A percentile compares a stretch with the other conserved stretches of the same genome.
phyloP scores from a whole-genome alignment of 2,888 invertebrate genomes.

The Hofmannophila pseudospretella region DNA sequence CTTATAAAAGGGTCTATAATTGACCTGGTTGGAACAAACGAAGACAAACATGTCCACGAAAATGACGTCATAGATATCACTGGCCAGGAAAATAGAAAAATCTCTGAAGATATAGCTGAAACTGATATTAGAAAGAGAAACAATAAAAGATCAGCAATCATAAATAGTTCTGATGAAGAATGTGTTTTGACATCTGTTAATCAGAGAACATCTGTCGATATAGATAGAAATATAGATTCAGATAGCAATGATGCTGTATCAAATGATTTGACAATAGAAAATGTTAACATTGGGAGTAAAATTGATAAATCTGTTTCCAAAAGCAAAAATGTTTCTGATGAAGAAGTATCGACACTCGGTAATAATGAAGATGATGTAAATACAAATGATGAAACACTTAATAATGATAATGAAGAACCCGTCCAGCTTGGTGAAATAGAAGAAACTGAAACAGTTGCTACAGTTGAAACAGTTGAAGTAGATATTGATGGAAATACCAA shows the following conservation, averaged over 20 bases:
- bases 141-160: background rate
- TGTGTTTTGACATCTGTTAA: slow-evolving; percentile 17
- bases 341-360: too few species aligned
- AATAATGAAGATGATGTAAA: background rate
- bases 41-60: background rate
- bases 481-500: background rate
- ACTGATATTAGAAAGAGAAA: background rate
- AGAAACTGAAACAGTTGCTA: too few species aligned
- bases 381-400: background rate
- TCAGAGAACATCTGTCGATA: slow-evolving; percentile 24
- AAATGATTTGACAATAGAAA: background rate
- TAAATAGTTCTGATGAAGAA: slow-evolving; percentile 32
- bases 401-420: background rate
- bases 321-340: background rate
- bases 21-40: background rate
- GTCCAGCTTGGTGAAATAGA: too few species aligned
- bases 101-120: slow-evolving; percentile 1
- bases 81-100: background rate
- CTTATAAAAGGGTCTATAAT: background rate
- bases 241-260: slow-evolving; percentile 6
- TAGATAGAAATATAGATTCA: slow-evolving; percentile 9
- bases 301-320: too few species aligned
- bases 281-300: too few species aligned
- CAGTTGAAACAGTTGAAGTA: too few species aligned
- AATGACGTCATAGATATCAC: background rate